These are phyloP conservation scores for Elysia crispata DNA, from an alignment of 2,888 invertebrate species.

Conservation along the genomic window DNA sequence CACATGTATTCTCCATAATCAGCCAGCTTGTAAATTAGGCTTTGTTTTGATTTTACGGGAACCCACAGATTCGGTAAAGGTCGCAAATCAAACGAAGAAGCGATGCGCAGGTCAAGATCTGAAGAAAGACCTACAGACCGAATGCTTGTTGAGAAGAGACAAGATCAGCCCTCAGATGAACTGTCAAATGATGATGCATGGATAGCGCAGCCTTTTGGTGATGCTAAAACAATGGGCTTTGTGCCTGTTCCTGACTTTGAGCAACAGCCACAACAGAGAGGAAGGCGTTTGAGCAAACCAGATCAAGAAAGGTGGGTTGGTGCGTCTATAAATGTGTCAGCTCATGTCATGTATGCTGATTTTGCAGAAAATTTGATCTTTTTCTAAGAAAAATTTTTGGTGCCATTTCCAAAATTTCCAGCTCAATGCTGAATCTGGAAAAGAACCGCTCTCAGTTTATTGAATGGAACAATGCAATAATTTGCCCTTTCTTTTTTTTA, in stretches of 20 bases:
- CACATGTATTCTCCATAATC: neutral
- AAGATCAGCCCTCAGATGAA: neutral
- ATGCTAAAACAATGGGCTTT: constrained; percentile 25
- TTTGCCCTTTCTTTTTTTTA: too few species aligned
- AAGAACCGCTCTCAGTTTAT: too few species aligned
- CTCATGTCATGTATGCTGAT: too few species aligned
- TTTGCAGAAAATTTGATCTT: too few species aligned
- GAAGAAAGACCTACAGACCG: constrained; percentile 53
- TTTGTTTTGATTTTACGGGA: neutral
- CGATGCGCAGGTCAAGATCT: constrained; percentile 53
- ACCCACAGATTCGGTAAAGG: constrained; percentile 66
- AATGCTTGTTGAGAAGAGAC: neutral
- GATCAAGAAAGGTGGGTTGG: constrained; percentile 66
- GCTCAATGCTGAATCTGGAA: too few species aligned
- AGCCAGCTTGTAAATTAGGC: neutral
- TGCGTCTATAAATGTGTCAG: too few species aligned
- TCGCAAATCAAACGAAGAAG: constrained; percentile 63
- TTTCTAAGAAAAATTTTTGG: too few species aligned
- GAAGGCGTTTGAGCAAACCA: constrained; percentile 56
- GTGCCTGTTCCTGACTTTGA: neutral
- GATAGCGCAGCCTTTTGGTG: constrained; percentile 29
- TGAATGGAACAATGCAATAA: too few species aligned
- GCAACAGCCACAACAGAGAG: constrained; percentile 53
- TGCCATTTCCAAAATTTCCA: too few species aligned
- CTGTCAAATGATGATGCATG: constrained; percentile 22